phyloP scores from a whole-genome alignment of 2,888 invertebrate species.

The Sinohyriopsis cumingii region DNA sequence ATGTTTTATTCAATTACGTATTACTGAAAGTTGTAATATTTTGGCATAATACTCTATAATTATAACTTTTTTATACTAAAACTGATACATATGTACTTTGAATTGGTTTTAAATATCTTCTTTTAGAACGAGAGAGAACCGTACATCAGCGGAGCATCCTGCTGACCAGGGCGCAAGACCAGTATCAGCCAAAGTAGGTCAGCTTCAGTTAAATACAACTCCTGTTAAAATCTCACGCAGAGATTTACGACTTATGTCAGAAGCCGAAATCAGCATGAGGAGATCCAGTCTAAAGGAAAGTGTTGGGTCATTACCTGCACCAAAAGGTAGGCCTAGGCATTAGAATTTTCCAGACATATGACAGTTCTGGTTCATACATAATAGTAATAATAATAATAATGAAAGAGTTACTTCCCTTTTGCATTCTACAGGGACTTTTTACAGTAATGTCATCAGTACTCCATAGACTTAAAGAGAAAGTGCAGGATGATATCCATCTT shows the following conservation, averaged over 20 bases:
- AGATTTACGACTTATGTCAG: constrained; percentile 67
- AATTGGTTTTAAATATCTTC: not conserved
- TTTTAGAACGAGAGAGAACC: constrained; percentile 21
- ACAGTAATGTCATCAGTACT: no score
- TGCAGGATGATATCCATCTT: no score
- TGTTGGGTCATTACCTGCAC: constrained; percentile 24
- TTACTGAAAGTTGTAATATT: no score
- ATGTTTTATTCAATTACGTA: no score
- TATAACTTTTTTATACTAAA: no score
- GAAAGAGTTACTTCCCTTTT: no score
- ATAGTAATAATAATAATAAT: no score
- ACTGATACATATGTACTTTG: not conserved
- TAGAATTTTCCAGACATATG: no score
- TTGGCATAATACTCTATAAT: no score
- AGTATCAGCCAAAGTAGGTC: constrained; percentile 33
- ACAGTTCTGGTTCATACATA: no score
- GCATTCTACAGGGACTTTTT: no score
- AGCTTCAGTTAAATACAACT: constrained; percentile 43
- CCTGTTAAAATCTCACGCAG: constrained; percentile 68
- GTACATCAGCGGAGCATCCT: constrained; percentile 16
- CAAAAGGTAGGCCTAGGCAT: constrained; percentile 30
- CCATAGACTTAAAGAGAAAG: no score
- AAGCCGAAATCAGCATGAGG: constrained; percentile 65
- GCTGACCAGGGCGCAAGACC: constrained; percentile 32
- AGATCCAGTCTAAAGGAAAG: constrained; percentile 61